Base-by-base conservation (phyloP, 2,888 invertebrate species). In the Thalpophila matura region DNA sequence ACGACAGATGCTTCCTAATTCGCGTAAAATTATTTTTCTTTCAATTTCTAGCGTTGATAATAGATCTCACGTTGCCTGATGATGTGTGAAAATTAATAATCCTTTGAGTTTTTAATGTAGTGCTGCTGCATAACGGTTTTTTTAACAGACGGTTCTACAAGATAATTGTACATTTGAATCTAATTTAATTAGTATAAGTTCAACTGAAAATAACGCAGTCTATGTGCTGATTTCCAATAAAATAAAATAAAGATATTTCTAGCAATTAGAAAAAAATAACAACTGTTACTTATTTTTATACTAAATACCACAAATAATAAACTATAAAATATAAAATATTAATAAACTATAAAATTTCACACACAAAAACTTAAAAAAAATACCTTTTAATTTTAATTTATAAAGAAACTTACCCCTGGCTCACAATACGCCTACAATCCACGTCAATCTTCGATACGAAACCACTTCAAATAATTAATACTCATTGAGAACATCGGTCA, bases 391-490 rank as follows among this genome's bases (percentile, higher is more conserved):
- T 76, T 69, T 22, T 22, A 71, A n/a, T n/a, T 71, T 38, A 74
- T n/a, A 76, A 71, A 72, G 74, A 80, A 80, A 68, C 66, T 86
- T 88, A 16, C 46, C 47, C n/a, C 84, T 87, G 83, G 58, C 82
- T 86, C 81, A 89, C 88, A 89, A 87, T 79, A 83, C 85, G 51
- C 83, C 83, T 65, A 78, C 79, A 77, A 79, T 73, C 14, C 77
- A 74, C 65, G 76, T 77, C 82, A 86, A 85, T 88, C 86, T 60
- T 68, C 56, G 78, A 87, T 85, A 82, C 81, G 87, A 89, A 88
- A 86, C 92, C 91, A 92, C 94, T 95, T 87, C 88, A 93, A 90
- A 91, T 94, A 95, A 95, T 95, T 95, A 94, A 92, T 90, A 87
- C 93, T 87, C 90, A 92, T 93, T 93, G 88, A 92, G 85, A 87